phyloP scores from a whole-genome alignment of 2,888 invertebrate genomes.

The Platycnemis pennipes region DNA sequence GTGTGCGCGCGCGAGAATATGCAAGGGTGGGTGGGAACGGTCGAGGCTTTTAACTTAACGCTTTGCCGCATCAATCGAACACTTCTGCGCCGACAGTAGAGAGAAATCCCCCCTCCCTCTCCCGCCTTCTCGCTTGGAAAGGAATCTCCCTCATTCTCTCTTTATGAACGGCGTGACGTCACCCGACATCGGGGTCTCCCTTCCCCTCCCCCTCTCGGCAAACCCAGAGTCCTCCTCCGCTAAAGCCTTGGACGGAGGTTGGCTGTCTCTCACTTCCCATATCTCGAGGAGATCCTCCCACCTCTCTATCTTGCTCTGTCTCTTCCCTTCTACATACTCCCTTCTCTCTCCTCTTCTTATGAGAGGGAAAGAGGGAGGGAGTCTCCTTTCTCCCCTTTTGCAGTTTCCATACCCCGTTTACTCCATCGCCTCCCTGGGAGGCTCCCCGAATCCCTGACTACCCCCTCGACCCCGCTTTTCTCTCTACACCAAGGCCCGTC shows the following conservation, averaged over 20 bases:
- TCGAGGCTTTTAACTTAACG: not conserved
- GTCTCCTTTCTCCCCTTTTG: not conserved
- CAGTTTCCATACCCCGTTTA: too few relatives aligned
- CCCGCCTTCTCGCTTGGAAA: constrained; percentile 1
- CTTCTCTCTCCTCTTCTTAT: too few relatives aligned
- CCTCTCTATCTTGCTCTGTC: not conserved
- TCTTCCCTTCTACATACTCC: not conserved
- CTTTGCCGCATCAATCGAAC: constrained; percentile 62
- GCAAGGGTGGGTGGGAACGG: not conserved
- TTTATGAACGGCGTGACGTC: constrained; percentile 68
- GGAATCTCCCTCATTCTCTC: constrained; percentile 67
- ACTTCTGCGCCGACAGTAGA: constrained; percentile 15
- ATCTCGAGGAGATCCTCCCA: not conserved
- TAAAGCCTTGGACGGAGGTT: constrained; percentile 50
- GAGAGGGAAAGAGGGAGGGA: too few relatives aligned
- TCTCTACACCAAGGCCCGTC: not conserved
- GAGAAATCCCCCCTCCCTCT: not conserved
- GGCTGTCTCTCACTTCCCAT: constrained; percentile 20
- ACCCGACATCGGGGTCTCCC: constrained; percentile 64
- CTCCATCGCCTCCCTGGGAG: too few relatives aligned
- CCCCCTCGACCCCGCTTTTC: not conserved
- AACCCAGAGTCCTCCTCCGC: constrained; percentile 59
- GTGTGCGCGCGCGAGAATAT: not conserved
- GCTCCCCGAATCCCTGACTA: not conserved
- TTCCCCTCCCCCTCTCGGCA: too few relatives aligned